A percentile compares a stretch with the other conserved stretches of the same genome.
Evolutionary conservation across 2,888 invertebrate species (phyloP).

Genomic region (Drosophila melanosoma): DNA sequence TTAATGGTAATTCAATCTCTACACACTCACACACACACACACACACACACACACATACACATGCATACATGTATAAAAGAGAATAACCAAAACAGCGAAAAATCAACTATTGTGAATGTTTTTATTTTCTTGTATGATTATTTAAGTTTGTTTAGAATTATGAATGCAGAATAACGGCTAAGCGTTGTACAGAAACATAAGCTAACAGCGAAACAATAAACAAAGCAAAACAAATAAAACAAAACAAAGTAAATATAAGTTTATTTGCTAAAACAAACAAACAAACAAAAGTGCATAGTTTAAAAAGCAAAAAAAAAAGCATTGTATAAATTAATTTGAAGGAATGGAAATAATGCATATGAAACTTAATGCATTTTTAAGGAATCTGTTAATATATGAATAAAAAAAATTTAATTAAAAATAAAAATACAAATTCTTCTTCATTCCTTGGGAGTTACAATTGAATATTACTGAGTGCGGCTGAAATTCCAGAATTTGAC

Average conservation of each 20-base stretch:
- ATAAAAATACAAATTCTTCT: constrained; percentile 20
- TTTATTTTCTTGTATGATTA: constrained; percentile 38
- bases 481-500: neutral
- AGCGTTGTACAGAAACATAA: constrained; percentile 43
- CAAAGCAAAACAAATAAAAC: constrained; percentile 23
- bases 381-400: constrained; percentile 84
- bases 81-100: constrained; percentile 21
- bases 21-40: constrained; percentile 32
- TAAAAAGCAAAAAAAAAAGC: constrained; percentile 37
- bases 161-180: constrained; percentile 29
- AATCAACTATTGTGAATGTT: constrained; percentile 67
- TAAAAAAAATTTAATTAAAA: constrained; percentile 62
- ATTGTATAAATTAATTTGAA: constrained; percentile 64
- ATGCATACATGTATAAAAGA: constrained; percentile 23
- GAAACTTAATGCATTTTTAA: constrained; percentile 82
- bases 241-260: constrained; percentile 51
- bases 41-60: constrained; percentile 22
- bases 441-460: constrained; percentile 7
- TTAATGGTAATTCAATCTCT: constrained; percentile 60
- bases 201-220: constrained; percentile 41
- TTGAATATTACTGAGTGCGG: constrained; percentile 1
- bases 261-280: constrained; percentile 51
- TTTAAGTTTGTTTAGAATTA: constrained; percentile 43
- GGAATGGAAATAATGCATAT: constrained; percentile 67
- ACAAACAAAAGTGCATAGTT: constrained; percentile 33